Evolutionary conservation across 2,888 invertebrate species (phyloP).

Genomic region (Hyposoter didymator): DNA sequence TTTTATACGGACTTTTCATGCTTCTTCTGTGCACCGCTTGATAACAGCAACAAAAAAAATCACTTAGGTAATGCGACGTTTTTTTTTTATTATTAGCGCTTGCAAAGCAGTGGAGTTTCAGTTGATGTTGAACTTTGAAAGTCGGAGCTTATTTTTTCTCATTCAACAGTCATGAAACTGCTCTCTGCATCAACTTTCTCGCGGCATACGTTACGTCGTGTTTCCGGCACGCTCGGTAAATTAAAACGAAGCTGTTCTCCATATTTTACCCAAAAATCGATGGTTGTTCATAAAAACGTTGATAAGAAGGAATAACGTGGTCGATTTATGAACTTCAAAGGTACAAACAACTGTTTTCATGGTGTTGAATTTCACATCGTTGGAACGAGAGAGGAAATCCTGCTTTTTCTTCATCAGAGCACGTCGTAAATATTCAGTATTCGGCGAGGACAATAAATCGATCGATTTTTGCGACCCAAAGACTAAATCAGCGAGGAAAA

Average conservation of each 20-base stretch:
- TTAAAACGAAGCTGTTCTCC: neutral
- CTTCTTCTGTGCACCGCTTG: neutral
- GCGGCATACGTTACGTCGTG: neutral
- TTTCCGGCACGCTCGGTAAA: neutral
- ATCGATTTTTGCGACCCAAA: too few species aligned
- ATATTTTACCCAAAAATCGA: neutral
- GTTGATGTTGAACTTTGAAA: neutral
- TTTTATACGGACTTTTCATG: conserved; percentile 26
- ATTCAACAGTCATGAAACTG: neutral
- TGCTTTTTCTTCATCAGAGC: too few species aligned
- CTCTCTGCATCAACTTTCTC: neutral
- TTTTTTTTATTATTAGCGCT: neutral
- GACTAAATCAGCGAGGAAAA: too few species aligned
- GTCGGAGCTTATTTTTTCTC: neutral
- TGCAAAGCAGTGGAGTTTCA: neutral
- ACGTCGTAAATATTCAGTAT: too few species aligned
- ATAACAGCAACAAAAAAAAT: neutral
- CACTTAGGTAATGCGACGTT: neutral
- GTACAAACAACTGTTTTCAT: neutral
- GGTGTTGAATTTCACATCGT: too few species aligned
- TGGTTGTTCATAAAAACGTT: neutral
- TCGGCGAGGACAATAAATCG: too few species aligned
- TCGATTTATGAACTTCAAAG: neutral
- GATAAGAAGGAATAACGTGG: neutral
- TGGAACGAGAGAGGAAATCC: too few species aligned